Conservation (phyloP, 1,140 invertebrate genomes). For the Drosophila parvula region DNA sequence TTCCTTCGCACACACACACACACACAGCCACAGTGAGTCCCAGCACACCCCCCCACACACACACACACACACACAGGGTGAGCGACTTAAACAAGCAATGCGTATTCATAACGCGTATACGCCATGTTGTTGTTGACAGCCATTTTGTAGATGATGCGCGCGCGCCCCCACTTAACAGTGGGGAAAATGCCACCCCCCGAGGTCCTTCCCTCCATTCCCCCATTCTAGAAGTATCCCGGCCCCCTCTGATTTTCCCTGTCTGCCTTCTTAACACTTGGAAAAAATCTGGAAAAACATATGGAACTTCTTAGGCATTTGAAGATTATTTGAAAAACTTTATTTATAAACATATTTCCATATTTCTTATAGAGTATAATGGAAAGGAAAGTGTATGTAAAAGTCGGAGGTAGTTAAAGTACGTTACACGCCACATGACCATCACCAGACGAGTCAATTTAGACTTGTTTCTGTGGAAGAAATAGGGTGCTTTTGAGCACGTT, state of each 20-base stretch:
- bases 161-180: constrained; percentile 56
- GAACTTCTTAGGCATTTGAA: neutral
- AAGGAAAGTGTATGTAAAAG: no score
- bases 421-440: no score
- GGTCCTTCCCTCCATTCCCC: no score
- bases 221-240: neutral
- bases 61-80: constrained; percentile 4
- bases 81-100: constrained; percentile 72
- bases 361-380: no score
- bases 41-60: neutral
- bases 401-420: no score
- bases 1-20: constrained; percentile 5
- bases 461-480: neutral
- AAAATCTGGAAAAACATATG: neutral
- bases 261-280: constrained; percentile 6
- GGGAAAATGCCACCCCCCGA: constrained; percentile 10
- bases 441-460: neutral
- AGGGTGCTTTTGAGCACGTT: no score
- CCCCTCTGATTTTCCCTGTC: constrained; percentile 9
- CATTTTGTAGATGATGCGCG: constrained; percentile 80
- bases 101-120: constrained; percentile 81
- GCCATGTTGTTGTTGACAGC: constrained; percentile 81
- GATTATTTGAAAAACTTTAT: neutral
- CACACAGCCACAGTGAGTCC: neutral
- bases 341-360: neutral